Conservation (phyloP, 2,888 invertebrate species). For the Thymelicus lineola region DNA sequence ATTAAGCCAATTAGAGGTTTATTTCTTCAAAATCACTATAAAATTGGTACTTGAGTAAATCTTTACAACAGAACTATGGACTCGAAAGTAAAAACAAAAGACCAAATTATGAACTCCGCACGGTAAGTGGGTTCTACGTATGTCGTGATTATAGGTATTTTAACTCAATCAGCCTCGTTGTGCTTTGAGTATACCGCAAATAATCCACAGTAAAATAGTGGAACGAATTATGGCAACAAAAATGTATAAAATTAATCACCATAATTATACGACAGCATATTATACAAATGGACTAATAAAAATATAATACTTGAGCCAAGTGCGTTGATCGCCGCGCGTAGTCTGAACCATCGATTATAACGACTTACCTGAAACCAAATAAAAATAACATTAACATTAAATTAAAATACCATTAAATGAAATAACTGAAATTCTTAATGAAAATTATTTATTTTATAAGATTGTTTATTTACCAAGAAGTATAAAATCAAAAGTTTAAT, state of each 20-base stretch:
- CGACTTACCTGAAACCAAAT: conserved; percentile 49
- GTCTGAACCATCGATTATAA: conserved; percentile 6
- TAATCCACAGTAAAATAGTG: conserved; percentile 12
- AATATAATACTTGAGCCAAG: conserved; percentile 11
- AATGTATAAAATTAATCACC: conserved; percentile 1
- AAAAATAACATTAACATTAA: conserved; percentile 31
- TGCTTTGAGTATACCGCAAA: conserved; percentile 15
- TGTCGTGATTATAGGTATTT: conserved; percentile 25
- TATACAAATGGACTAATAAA: conserved; percentile 7
- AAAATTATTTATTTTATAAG: not conserved
- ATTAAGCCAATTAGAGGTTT: conserved; percentile 37
- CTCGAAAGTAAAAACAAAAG: conserved; percentile 24
- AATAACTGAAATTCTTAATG: conserved; percentile 20
- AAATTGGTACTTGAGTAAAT: conserved; percentile 35
- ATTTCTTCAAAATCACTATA: conserved; percentile 33
- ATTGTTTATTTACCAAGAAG: not conserved
- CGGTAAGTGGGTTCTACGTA: conserved; percentile 24
- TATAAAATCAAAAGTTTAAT: not conserved
- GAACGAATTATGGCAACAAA: conserved; percentile 19
- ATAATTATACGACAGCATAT: not conserved
- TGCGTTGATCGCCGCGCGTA: conserved; percentile 4
- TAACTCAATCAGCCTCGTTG: conserved; percentile 27
- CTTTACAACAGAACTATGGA: conserved; percentile 27
- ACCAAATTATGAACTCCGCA: conserved; percentile 25
- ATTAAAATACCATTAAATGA: conserved; percentile 20